Base-by-base conservation (phyloP, 2,113 vertebrate genomes). In the Macrotus californicus region DNA sequence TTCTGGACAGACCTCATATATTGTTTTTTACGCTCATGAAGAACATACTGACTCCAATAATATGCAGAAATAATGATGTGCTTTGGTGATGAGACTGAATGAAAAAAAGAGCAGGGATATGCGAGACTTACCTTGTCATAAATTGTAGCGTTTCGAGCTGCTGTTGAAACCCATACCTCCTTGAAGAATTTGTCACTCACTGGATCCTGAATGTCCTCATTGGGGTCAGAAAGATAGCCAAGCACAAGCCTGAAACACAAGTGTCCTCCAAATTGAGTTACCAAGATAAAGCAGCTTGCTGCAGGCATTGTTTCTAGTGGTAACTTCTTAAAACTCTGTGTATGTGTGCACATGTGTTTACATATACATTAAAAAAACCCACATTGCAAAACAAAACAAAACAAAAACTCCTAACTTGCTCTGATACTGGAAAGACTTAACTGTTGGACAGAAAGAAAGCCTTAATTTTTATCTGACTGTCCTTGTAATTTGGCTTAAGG, bases 111-210 rank as follows among this genome's bases (percentile, higher is more conserved):
- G 8, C 1, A 29, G 22, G n/a, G 0, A 7, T 1, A 41, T 1
- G 0, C 0, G 13, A 80, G 83, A 13, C 95, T 98, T 83, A 99
- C 99, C 98, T 98, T 99, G 94, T 99, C 99, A 67, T 99, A 99
- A 97, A 99, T 99, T 73, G 99, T 99, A 96, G 99, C 99, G 67
- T 99, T 99, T 54, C 99, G 98, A 77, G 99, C 98, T 13, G 99
- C 98, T 0, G 99, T 99, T 61, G 99, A 92, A 98, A 99, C 98
- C 99, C 99, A 99, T 43, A 99, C 98, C 80, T 99, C 99, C 97
- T 99, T 99, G 98, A 99, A 99, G 98, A 99, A 99, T 31, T 98
- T 99, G 95, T 99, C 99, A 80, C 99, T 99, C 97, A 99, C 94
- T 0, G 99, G 99, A 98, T 99, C 99, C 6, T 98, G 98, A 93